phyloP scores from a whole-genome alignment of 2,797 vertebrate species.

The Clarias platycephalus region DNA sequence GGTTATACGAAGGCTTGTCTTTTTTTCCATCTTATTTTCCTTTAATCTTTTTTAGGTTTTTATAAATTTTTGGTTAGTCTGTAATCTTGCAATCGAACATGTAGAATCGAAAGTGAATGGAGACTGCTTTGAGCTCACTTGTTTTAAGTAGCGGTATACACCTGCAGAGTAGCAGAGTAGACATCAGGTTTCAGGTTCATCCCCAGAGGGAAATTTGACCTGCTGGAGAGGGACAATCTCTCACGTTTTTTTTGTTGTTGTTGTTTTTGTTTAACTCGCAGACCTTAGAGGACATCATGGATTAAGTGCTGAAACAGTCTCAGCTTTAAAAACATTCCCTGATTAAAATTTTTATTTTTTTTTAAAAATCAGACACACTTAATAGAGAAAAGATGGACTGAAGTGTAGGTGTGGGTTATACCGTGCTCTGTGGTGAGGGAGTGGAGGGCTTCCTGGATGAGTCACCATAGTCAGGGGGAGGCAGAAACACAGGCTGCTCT shows the following conservation, averaged over 20 bases:
- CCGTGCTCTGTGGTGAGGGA: slow-evolving; percentile 65
- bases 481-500: slow-evolving; percentile 75
- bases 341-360: slow-evolving; percentile 22
- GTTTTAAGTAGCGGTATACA: neutral
- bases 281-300: slow-evolving; percentile 6
- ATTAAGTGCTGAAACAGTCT: neutral
- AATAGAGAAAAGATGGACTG: slow-evolving; percentile 23
- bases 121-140: neutral
- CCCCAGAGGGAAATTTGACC: slow-evolving; percentile 48
- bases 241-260: neutral
- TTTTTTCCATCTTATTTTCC: neutral
- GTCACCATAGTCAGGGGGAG: slow-evolving; percentile 87
- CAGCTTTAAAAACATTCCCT: slow-evolving; percentile 23
- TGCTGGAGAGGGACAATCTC: slow-evolving; percentile 13
- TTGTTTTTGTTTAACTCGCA: slow-evolving; percentile 22
- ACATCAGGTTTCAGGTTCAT: slow-evolving; percentile 43
- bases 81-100: neutral
- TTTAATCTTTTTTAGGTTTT: neutral
- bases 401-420: slow-evolving; percentile 53
- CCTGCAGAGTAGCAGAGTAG: neutral
- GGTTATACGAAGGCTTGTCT: neutral
- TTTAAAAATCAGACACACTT: slow-evolving; percentile 17
- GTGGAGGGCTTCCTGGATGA: slow-evolving; percentile 54
- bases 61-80: neutral
- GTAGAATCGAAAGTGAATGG: neutral